phyloP scores from a whole-genome alignment of 2,797 vertebrate genomes.

The Liasis olivaceus region DNA sequence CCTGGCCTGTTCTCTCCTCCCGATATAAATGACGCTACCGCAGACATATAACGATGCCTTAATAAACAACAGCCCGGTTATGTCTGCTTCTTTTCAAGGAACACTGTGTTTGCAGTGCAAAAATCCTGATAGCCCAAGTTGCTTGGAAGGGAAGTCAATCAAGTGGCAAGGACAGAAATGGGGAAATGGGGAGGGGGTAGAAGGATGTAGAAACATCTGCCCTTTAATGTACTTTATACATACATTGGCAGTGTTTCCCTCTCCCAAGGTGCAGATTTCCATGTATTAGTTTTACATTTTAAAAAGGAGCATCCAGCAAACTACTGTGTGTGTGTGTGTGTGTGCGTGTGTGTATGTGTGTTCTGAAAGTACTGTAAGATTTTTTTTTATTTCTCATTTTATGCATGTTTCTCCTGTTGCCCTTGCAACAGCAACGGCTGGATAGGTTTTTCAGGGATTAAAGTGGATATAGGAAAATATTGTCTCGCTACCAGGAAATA shows the following conservation, averaged over 20 bases:
- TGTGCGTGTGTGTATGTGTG: not conserved
- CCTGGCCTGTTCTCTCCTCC: constrained; percentile 66
- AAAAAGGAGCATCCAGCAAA: not conserved
- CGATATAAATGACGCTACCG: constrained; percentile 70
- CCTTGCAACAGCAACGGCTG: not conserved
- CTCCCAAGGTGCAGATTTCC: not conserved
- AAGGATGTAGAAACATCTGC: not conserved
- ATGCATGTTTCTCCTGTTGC: constrained; percentile 18
- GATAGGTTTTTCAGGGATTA: constrained; percentile 29
- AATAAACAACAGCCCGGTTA: constrained; percentile 66
- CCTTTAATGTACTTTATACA: not conserved
- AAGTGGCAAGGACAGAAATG: constrained; percentile 12
- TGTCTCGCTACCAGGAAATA: not conserved
- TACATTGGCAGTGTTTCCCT: not conserved
- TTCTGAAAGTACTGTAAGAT: not conserved
- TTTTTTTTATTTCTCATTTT: not conserved
- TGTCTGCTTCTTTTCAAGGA: constrained; percentile 51
- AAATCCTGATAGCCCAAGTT: not conserved
- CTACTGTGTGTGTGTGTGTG: not conserved
- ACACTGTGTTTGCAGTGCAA: constrained; percentile 44
- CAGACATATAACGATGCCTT: constrained; percentile 67
- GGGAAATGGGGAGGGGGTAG: not conserved
- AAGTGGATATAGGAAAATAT: not conserved
- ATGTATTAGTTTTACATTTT: not conserved
- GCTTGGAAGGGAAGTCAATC: constrained; percentile 23